Percentiles rank a stretch among this genome's conserved stretches.
Evolutionary conservation across 2,113 vertebrate species (phyloP).

Genomic region (human): DNA sequence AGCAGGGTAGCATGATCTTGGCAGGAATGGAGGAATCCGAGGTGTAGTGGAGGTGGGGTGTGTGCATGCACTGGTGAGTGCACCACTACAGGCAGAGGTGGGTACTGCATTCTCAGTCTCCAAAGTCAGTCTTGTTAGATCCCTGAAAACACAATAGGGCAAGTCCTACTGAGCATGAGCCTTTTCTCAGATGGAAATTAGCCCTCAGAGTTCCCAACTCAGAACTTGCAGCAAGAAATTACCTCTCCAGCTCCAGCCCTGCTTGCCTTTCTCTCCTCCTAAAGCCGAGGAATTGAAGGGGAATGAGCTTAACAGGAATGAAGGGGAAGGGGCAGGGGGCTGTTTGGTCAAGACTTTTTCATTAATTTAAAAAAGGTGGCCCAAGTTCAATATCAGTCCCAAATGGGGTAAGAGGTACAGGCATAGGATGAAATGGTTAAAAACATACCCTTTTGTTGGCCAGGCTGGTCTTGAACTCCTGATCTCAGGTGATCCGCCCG

Average conservation of each 20-base stretch:
- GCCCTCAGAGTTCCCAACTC: background rate
- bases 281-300: background rate
- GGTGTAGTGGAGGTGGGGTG: background rate
- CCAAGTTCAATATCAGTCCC: background rate
- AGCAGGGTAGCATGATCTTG: background rate
- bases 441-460: background rate
- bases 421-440: background rate
- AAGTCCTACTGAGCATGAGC: background rate
- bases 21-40: too few relatives aligned
- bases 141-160: background rate
- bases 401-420: background rate
- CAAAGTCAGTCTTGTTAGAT: background rate
- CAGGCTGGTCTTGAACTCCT: background rate
- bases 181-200: background rate
- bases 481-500: background rate
- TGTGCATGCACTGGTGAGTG: background rate
- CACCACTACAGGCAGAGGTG: background rate
- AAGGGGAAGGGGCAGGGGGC: background rate
- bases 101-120: background rate
- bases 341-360: background rate
- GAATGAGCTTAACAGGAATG: background rate
- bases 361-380: background rate
- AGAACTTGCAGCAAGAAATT: background rate
- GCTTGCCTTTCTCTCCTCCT: background rate
- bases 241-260: background rate